Conservation (phyloP, 2,888 invertebrate genomes). For the Sarcophaga variegata region DNA sequence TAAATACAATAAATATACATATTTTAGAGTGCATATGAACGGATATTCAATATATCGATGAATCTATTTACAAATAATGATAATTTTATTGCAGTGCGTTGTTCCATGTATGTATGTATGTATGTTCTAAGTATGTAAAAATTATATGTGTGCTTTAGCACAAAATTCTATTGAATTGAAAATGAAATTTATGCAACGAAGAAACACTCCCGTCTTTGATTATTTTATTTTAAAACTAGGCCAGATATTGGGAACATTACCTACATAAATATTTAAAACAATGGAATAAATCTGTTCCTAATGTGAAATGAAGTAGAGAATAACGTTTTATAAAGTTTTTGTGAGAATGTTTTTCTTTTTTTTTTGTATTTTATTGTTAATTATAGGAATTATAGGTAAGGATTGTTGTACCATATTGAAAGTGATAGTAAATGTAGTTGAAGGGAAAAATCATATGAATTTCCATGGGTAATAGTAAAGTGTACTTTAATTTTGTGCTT, state of each 20-base stretch:
- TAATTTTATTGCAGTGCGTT: neutral
- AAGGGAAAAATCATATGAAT: neutral
- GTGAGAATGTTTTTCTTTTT: slow-evolving; percentile 24
- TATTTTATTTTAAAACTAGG: slow-evolving; percentile 24
- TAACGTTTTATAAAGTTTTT: slow-evolving; percentile 40
- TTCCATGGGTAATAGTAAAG: slow-evolving; percentile 30
- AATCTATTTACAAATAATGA: slow-evolving; percentile 29
- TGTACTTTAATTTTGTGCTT: neutral
- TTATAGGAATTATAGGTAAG: neutral
- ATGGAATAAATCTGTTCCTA: slow-evolving; percentile 37
- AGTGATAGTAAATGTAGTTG: slow-evolving; percentile 38
- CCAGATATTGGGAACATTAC: slow-evolving; percentile 21
- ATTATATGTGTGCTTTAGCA: neutral
- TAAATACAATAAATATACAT: slow-evolving; percentile 13
- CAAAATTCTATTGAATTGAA: neutral
- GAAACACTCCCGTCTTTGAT: neutral
- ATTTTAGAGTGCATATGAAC: neutral
- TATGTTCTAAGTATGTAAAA: slow-evolving; percentile 23
- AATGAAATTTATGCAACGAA: neutral
- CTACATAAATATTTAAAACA: neutral
- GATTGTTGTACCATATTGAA: slow-evolving; percentile 10
- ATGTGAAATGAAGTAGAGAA: slow-evolving; percentile 58
- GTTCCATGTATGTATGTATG: slow-evolving; percentile 25
- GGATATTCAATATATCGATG: neutral
- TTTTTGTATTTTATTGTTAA: slow-evolving; percentile 45